Evolutionary conservation across 92 coral and sea anemone species (phyloP).

Genomic region (Siderastrea radians): DNA sequence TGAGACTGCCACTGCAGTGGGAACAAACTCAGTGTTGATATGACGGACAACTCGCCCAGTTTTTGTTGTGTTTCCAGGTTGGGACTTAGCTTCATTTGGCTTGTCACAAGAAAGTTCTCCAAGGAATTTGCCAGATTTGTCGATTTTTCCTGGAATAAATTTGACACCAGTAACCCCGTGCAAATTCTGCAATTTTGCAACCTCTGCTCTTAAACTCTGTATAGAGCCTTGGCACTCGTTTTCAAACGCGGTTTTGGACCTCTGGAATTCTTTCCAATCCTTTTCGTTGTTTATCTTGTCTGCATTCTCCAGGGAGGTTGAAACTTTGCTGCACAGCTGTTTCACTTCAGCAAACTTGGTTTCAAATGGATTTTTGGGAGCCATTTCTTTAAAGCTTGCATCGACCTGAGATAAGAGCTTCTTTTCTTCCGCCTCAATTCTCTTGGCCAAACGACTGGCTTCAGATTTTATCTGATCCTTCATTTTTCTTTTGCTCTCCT

Average conservation of each 20-base stretch:
- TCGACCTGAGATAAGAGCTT: constrained; percentile 17
- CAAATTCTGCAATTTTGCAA: constrained; percentile 6
- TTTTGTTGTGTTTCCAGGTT: background rate
- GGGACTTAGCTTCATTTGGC: background rate
- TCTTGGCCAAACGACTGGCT: constrained; percentile 6
- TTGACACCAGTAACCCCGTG: background rate
- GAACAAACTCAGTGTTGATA: constrained; percentile 34
- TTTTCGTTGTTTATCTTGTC: constrained; percentile 9
- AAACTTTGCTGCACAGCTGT: constrained; percentile 12
- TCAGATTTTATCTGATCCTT: constrained; percentile 32
- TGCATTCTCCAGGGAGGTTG: constrained; percentile 1
- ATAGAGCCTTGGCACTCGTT: constrained; percentile 1
- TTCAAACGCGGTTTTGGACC: constrained; percentile 18
- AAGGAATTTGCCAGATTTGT: constrained; percentile 21
- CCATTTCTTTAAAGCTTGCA: background rate
- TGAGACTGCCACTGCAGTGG: constrained; percentile 27
- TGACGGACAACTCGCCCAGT: constrained; percentile 27
- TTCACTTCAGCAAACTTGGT: background rate
- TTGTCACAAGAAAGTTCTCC: constrained; percentile 1
- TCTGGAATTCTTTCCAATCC: constrained; percentile 26
- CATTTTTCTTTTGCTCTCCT: constrained; percentile 2
- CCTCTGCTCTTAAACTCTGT: constrained; percentile 6
- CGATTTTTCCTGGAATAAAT: background rate
- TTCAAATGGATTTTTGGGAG: constrained; percentile 9
- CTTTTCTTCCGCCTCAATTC: constrained; percentile 26